These are phyloP conservation scores for Luperina nickerlii DNA, from an alignment of 2,888 invertebrate species.

Conservation along the genomic window DNA sequence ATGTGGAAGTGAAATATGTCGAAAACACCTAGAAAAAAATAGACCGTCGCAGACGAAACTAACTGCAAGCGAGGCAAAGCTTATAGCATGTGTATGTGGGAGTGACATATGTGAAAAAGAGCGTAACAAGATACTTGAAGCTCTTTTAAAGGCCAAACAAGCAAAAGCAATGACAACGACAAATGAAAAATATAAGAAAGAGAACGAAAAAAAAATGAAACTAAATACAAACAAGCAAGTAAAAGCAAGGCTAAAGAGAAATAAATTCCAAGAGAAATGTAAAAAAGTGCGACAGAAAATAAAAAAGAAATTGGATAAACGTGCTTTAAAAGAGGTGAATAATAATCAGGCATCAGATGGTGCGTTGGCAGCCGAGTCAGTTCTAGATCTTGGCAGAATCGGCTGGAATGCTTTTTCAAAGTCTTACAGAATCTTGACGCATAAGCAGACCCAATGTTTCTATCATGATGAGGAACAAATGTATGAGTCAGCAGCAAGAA, in stretches of 20 bases:
- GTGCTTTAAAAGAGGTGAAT: conserved; percentile 31
- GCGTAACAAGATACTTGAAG: conserved; percentile 30
- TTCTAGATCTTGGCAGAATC: conserved; percentile 24
- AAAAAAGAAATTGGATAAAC: conserved; percentile 22
- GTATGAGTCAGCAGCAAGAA: conserved; percentile 34
- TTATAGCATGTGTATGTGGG: conserved; percentile 48
- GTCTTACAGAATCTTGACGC: background rate
- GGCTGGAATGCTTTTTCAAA: background rate
- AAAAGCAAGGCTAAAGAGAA: background rate
- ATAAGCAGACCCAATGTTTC: background rate
- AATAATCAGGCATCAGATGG: background rate
- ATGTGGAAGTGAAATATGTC: conserved; percentile 47
- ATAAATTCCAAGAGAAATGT: background rate
- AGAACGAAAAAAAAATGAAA: background rate
- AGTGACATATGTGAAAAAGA: conserved; percentile 47
- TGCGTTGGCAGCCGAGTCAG: conserved; percentile 1
- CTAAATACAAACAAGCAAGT: background rate
- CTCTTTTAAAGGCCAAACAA: conserved; percentile 42
- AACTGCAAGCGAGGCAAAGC: conserved; percentile 37
- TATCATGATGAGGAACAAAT: conserved; percentile 17
- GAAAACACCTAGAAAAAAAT: conserved; percentile 7
- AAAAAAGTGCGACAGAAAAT: background rate
- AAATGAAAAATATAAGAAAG: background rate
- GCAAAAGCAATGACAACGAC: conserved; percentile 1
- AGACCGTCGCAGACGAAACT: conserved; percentile 38